Conservation (phyloP, 2,888 invertebrate species). For the Hipparchia semele region DNA sequence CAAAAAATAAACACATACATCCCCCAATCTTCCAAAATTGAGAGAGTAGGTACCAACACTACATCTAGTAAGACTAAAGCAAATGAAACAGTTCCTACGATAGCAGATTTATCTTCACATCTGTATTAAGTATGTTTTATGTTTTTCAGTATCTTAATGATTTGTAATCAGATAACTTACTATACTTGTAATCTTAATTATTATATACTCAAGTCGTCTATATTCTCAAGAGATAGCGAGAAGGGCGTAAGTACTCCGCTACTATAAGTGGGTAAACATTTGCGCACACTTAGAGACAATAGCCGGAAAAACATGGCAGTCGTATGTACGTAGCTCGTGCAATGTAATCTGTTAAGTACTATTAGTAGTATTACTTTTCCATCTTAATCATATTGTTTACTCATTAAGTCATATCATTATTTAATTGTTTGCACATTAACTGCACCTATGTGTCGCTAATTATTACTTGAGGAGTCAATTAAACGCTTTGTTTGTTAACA, state of each 20-base stretch:
- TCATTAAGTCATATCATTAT: neutral
- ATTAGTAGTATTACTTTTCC: slow-evolving; percentile 3
- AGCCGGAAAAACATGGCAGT: slow-evolving; percentile 34
- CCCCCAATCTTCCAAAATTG: no score
- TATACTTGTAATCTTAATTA: slow-evolving; percentile 13
- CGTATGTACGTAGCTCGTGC: neutral
- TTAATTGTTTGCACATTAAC: no score
- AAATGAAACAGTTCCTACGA: no score
- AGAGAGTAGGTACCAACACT: no score
- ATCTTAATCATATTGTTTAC: neutral
- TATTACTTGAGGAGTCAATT: no score
- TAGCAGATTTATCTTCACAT: no score
- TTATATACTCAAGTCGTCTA: neutral
- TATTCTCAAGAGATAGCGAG: slow-evolving; percentile 25
- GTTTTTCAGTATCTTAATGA: no score
- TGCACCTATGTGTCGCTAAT: no score
- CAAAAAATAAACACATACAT: no score
- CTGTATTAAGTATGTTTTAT: no score
- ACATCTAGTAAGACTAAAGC: no score
- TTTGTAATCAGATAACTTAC: neutral
- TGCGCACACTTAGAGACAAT: slow-evolving; percentile 28
- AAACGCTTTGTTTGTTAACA: no score
- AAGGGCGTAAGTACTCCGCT: slow-evolving; percentile 24
- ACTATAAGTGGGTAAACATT: slow-evolving; percentile 32
- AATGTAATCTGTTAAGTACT: neutral